Evolutionary conservation across 2,797 vertebrate genomes (phyloP), one percentile per base, ranked within the genome.

Genomic region (Stomatorhinus walkeri): DNA sequence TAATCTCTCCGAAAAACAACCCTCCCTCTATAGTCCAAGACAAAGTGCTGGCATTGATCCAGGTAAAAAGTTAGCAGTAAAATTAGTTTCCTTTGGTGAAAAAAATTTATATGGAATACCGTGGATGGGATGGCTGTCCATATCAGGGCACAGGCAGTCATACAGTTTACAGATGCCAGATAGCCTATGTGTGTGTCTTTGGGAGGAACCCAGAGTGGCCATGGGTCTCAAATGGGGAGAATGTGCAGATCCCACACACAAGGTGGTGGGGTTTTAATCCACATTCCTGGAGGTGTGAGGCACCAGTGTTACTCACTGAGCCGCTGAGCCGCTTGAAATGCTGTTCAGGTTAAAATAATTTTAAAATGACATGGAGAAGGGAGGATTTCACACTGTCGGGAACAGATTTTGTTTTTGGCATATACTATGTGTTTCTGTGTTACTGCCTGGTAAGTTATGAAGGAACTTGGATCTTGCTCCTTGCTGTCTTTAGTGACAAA

Each of bases 1-100:
- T 99, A 89, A 98, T 99, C 94, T 98, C 98, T 0, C 97, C 98
- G 59, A 99, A 99, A 95, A 99, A 97, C 93, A 99, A 97, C 88
- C 98, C 98, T 22, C 98, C 98, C 1, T 97, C 98, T 46, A 98
- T 99, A 2, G 97, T 99, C 19, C 98, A 99, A 94, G 98, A 99
- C 93, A 99, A 99, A 96, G 98, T 99, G 0, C 97, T 99, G 0
- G 97, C 98, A 2, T 94, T 99, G 92, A 98, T 99, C 91, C 98
- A 99, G 98, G 98, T 99, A 92, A 54, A 68, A 52, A 48, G 22
- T 16, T 14, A 19, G 40, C 19, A 54, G 7, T 40, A n/a, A 40
- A 48, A 51, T 46, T 28, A 28, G 7, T 32, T 81, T 81, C 36
- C 19, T 46, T 81, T n/a, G 76, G 40, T 81, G 76, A n/a, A 36